Percentiles rank a stretch among this genome's conserved stretches.
phyloP scores from a whole-genome alignment of 1,140 invertebrate genomes.

The Mamestra configurata region DNA sequence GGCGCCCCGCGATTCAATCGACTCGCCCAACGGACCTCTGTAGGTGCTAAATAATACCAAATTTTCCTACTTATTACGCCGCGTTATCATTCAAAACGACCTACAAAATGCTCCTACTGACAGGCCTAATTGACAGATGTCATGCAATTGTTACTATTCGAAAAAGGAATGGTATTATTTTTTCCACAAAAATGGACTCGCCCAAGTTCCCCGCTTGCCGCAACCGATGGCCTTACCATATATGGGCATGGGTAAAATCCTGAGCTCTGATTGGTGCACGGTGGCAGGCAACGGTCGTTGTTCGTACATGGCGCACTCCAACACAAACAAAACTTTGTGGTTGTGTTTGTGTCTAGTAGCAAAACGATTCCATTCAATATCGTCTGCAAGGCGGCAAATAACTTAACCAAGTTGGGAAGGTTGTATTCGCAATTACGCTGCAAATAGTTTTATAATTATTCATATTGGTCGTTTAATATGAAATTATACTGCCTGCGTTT shows the following conservation, averaged over 20 bases:
- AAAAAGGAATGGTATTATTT: constrained; percentile 75
- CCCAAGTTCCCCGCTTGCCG: constrained; percentile 79
- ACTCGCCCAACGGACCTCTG: constrained; percentile 74
- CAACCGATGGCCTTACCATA: constrained; percentile 91
- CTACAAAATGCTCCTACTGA: constrained; percentile 64
- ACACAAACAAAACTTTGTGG: constrained; percentile 58
- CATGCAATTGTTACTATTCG: constrained; percentile 71
- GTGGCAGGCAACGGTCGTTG: constrained; percentile 76
- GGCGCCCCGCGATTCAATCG: constrained; percentile 69
- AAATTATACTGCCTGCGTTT: neutral
- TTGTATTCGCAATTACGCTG: constrained; percentile 27
- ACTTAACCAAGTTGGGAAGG: constrained; percentile 56
- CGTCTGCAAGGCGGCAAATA: constrained; percentile 59
- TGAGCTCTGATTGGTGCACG: constrained; percentile 89
- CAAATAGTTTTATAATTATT: constrained; percentile 1
- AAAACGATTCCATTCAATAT: constrained; percentile 79
- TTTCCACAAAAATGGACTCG: constrained; percentile 72
- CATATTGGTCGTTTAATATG: constrained; percentile 9
- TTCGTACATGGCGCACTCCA: constrained; percentile 70
- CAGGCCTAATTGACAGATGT: constrained; percentile 64
- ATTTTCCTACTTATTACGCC: constrained; percentile 61
- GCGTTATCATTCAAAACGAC: constrained; percentile 63
- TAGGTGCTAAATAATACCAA: constrained; percentile 65
- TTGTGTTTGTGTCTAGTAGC: constrained; percentile 73
- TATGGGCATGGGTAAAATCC: constrained; percentile 93